phyloP scores from a whole-genome alignment of 2,113 vertebrate species.

The Brienomyrus longianalis region DNA sequence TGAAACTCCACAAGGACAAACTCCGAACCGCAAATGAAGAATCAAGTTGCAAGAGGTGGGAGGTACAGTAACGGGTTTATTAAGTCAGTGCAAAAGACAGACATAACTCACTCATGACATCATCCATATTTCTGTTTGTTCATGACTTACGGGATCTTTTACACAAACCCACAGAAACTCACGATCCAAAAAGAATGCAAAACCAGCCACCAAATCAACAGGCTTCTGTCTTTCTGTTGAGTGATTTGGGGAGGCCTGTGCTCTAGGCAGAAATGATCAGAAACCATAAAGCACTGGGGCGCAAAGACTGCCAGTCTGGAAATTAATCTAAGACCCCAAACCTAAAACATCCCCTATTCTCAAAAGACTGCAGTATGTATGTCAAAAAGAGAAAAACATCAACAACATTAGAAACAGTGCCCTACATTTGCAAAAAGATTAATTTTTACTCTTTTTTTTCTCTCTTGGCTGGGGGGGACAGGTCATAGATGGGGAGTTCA shows the following conservation, averaged over 20 bases:
- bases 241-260: conserved; percentile 30
- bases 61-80: conserved; percentile 73
- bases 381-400: conserved; percentile 58
- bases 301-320: conserved; percentile 20
- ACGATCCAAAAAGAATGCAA: conserved; percentile 30
- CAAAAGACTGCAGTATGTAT: conserved; percentile 46
- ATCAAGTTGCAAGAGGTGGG: conserved; percentile 30
- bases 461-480: conserved; percentile 35
- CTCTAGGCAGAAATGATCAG: conserved; percentile 36
- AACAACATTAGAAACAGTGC: conserved; percentile 60
- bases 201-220: conserved; percentile 50
- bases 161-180: conserved; percentile 42
- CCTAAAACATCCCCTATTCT: conserved; percentile 45
- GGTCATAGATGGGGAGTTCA: conserved; percentile 12
- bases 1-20: background rate
- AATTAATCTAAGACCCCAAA: conserved; percentile 44
- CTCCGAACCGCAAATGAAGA: background rate
- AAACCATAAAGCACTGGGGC: conserved; percentile 41
- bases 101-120: conserved; percentile 70
- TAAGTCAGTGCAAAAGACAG: conserved; percentile 80
- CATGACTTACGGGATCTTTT: conserved; percentile 46
- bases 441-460: conserved; percentile 35
- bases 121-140: conserved; percentile 51
- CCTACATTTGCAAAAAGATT: conserved; percentile 54
- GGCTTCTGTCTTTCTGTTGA: conserved; percentile 44